Evolutionary conservation across 64 coral and sea anemone species (phyloP).

Genomic region (Exaiptasia diaphana): DNA sequence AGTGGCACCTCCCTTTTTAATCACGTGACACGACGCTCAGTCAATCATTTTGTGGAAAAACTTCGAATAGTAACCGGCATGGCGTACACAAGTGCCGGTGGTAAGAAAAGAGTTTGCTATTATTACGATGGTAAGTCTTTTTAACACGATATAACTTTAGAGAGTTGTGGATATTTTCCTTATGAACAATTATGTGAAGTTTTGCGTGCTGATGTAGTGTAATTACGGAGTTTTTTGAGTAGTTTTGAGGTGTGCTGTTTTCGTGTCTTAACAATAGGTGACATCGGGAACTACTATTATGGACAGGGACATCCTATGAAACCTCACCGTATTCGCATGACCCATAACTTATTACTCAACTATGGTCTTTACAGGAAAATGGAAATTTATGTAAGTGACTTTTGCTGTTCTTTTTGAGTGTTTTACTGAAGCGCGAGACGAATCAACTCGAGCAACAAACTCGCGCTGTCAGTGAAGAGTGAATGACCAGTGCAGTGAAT

Average conservation of each 20-base stretch:
- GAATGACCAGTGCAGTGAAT: constrained; percentile 41
- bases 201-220: background rate
- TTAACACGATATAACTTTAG: background rate
- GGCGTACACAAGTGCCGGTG: constrained; percentile 92
- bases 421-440: background rate
- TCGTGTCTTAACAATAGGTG: constrained; percentile 19
- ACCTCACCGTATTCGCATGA: constrained; percentile 99
- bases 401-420: constrained; percentile 13
- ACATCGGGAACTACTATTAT: constrained; percentile 99
- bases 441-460: background rate
- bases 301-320: constrained; percentile 99
- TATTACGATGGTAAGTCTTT: constrained; percentile 93
- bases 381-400: constrained; percentile 97
- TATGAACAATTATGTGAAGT: constrained; percentile 16
- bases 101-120: constrained; percentile 99
- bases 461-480: background rate
- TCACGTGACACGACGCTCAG: constrained; percentile 53
- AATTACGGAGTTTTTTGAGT: background rate
- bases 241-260: background rate
- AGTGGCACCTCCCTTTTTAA: constrained; percentile 39
- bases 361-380: constrained; percentile 99
- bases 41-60: constrained; percentile 60
- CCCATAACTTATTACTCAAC: constrained; percentile 96
- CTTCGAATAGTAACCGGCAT: constrained; percentile 77
- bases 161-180: background rate